Conservation (phyloP, 2,888 invertebrate genomes). For the Baronia brevicornis region DNA sequence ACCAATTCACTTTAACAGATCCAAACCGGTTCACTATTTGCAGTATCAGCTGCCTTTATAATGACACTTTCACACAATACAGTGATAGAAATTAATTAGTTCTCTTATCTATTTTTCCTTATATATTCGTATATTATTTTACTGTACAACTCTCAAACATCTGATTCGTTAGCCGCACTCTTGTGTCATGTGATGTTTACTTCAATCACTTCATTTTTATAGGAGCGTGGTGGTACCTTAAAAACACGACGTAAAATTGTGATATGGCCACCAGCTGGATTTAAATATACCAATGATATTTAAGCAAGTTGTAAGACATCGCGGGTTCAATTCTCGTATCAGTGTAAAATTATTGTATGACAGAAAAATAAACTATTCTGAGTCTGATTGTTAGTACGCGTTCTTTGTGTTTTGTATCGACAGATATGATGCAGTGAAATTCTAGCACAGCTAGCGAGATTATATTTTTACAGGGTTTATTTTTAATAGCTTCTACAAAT, state of each 20-base stretch:
- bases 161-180: no score
- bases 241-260: not conserved
- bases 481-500: no score
- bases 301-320: not conserved
- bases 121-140: not conserved
- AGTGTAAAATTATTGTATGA: no score
- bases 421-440: no score
- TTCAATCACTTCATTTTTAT: conserved; percentile 13
- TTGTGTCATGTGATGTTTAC: conserved; percentile 10
- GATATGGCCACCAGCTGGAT: no score
- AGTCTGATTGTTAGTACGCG: no score
- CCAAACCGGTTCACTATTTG: conserved; percentile 54
- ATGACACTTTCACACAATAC: conserved; percentile 48
- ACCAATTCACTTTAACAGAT: conserved; percentile 48
- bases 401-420: no score
- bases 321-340: no score
- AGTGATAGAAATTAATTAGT: conserved; percentile 5
- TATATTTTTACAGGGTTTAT: no score
- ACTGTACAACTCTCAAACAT: no score
- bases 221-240: conserved; percentile 7
- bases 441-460: no score
- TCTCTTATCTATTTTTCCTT: not conserved
- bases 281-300: not conserved
- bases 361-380: no score
- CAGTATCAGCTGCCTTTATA: conserved; percentile 25